A percentile compares a stretch with the other conserved stretches of the same genome.
Evolutionary conservation across 2,888 invertebrate genomes (phyloP).

Genomic region (Cosmia trapezina): DNA sequence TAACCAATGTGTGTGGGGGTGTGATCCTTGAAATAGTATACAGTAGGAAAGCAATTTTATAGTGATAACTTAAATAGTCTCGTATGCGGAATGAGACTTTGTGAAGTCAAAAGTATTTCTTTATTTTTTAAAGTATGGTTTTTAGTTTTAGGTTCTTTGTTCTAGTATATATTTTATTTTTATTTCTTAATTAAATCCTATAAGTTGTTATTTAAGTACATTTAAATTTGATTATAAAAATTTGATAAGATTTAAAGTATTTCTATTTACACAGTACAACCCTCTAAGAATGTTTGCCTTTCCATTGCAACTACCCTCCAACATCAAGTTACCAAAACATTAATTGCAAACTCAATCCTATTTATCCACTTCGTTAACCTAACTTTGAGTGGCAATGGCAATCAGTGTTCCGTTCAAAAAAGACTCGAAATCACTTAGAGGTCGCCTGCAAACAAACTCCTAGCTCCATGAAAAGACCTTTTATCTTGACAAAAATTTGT

Average conservation of each 20-base stretch:
- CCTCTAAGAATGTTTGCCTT: background rate
- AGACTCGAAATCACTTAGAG: conserved; percentile 51
- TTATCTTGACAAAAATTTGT: conserved; percentile 35
- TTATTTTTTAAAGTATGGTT: no score
- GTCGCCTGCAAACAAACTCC: conserved; percentile 38
- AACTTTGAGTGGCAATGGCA: conserved; percentile 31
- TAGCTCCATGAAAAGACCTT: conserved; percentile 36
- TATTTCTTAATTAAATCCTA: no score
- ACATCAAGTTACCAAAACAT: conserved; percentile 40
- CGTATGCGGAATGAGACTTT: background rate
- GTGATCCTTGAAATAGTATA: no score
- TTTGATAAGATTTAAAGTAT: no score
- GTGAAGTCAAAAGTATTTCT: no score
- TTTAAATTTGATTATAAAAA: no score
- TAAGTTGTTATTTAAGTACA: no score
- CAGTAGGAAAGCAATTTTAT: background rate
- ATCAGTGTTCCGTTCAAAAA: conserved; percentile 41
- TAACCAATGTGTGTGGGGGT: no score
- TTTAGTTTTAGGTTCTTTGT: no score
- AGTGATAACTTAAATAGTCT: background rate
- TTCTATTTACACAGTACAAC: background rate
- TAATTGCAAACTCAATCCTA: conserved; percentile 33
- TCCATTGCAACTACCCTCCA: conserved; percentile 3
- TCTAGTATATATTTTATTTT: no score
- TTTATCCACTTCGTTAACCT: conserved; percentile 34